Evolutionary conservation across 2,797 vertebrate genomes (phyloP).

Genomic region (Lagorchestes hirsutus): DNA sequence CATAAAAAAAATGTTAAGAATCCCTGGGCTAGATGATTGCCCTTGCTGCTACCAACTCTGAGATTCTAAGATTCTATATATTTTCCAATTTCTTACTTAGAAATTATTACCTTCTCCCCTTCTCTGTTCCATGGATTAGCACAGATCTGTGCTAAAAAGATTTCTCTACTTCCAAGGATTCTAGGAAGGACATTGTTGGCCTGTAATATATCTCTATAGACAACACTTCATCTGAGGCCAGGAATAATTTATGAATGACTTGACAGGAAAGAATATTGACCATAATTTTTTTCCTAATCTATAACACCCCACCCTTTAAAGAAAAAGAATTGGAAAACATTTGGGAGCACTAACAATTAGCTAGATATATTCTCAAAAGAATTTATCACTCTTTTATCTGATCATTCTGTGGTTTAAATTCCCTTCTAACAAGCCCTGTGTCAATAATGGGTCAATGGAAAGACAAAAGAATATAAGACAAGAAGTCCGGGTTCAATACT

Average conservation of each 20-base stretch:
- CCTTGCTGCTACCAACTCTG: not conserved
- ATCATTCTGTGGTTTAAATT: not conserved
- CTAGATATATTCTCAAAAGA: not conserved
- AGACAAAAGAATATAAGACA: not conserved
- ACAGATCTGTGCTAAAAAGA: not conserved
- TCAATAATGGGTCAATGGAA: not conserved
- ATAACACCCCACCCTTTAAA: not conserved
- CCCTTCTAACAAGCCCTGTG: not conserved
- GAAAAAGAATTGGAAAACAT: not conserved
- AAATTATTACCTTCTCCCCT: not conserved
- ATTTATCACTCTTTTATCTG: not conserved
- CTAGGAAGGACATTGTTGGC: not conserved
- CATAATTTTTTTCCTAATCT: not conserved
- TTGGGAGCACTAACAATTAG: not conserved
- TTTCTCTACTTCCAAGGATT: not conserved
- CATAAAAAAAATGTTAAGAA: not conserved
- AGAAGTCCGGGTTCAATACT: not conserved
- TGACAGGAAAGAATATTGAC: not conserved
- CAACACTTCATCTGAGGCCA: not conserved
- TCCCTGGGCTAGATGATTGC: not conserved
- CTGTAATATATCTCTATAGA: not conserved
- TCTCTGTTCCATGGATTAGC: not conserved
- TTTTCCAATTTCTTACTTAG: not conserved
- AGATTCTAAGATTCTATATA: not conserved
- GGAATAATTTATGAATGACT: not conserved